Percentiles rank a stretch among this genome's conserved stretches.
Evolutionary conservation across 2,888 invertebrate genomes (phyloP).

Genomic region (Yponomeuta sedellus): DNA sequence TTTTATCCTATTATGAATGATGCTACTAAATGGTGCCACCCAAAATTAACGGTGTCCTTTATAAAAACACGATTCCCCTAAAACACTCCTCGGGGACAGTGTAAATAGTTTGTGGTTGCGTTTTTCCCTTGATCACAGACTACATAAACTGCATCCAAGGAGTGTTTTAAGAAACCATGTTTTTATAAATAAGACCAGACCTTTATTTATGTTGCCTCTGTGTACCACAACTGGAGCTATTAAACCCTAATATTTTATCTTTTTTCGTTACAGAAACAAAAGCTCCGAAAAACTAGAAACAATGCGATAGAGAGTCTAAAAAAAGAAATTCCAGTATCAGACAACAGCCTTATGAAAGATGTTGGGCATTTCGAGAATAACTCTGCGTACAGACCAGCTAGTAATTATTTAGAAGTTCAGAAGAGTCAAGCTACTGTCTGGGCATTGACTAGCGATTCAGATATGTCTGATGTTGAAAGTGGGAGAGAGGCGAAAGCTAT

Average conservation of each 20-base stretch:
- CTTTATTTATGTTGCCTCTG: slow-evolving; percentile 9
- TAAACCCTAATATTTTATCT: not conserved
- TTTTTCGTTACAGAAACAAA: slow-evolving; percentile 56
- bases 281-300: slow-evolving; percentile 63
- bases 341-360: slow-evolving; percentile 60
- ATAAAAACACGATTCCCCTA: too few relatives aligned
- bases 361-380: slow-evolving; percentile 57
- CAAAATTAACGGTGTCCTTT: too few relatives aligned
- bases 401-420: slow-evolving; percentile 49
- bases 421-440: slow-evolving; percentile 41
- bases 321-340: slow-evolving; percentile 65
- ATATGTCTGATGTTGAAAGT: slow-evolving; percentile 79
- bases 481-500: slow-evolving; percentile 66
- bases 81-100: too few relatives aligned
- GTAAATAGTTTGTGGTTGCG: too few relatives aligned
- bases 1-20: too few relatives aligned
- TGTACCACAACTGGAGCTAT: too few relatives aligned
- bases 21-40: too few relatives aligned
- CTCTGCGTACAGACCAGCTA: slow-evolving; percentile 57
- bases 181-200: too few relatives aligned
- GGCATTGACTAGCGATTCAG: slow-evolving; percentile 80
- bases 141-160: too few relatives aligned
- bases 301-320: slow-evolving; percentile 64
- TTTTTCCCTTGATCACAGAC: too few relatives aligned
- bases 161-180: too few relatives aligned